These are phyloP conservation scores for Rhimphoctona megacephalus DNA, from an alignment of 2,888 invertebrate genomes.

Conservation along the genomic window DNA sequence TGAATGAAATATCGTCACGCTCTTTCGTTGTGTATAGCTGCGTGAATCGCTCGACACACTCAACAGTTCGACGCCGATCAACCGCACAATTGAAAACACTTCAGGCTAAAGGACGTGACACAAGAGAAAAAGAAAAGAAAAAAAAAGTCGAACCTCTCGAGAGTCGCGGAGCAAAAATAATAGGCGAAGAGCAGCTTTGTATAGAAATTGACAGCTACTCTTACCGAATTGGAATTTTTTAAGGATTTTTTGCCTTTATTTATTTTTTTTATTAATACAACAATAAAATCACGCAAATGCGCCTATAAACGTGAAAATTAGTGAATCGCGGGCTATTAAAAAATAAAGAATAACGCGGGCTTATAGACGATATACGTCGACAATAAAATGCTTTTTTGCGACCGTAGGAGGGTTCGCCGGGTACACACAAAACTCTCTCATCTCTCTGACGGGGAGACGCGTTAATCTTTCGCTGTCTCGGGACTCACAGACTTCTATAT, in stretches of 20 bases:
- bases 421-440: slow-evolving; percentile 14
- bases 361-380: slow-evolving; percentile 29
- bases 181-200: slow-evolving; percentile 18
- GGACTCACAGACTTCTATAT: slow-evolving; percentile 35
- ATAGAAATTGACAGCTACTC: slow-evolving; percentile 37
- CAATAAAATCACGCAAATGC: background rate
- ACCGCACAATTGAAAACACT: slow-evolving; percentile 56
- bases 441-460: slow-evolving; percentile 46
- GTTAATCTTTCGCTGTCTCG: slow-evolving; percentile 65
- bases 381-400: slow-evolving; percentile 32
- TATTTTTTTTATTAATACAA: background rate
- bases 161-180: slow-evolving; percentile 39
- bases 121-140: slow-evolving; percentile 17
- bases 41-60: slow-evolving; percentile 39
- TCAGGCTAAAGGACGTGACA: slow-evolving; percentile 14
- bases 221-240: slow-evolving; percentile 19
- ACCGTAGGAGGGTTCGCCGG: slow-evolving; percentile 14
- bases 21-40: slow-evolving; percentile 9
- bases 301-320: slow-evolving; percentile 21
- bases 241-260: background rate
- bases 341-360: slow-evolving; percentile 7
- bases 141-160: slow-evolving; percentile 25
- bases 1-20: slow-evolving; percentile 70
- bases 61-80: slow-evolving; percentile 48
- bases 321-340: slow-evolving; percentile 42